phyloP scores from a whole-genome alignment of 2,888 invertebrate genomes.

The Sabatieria punctata region DNA sequence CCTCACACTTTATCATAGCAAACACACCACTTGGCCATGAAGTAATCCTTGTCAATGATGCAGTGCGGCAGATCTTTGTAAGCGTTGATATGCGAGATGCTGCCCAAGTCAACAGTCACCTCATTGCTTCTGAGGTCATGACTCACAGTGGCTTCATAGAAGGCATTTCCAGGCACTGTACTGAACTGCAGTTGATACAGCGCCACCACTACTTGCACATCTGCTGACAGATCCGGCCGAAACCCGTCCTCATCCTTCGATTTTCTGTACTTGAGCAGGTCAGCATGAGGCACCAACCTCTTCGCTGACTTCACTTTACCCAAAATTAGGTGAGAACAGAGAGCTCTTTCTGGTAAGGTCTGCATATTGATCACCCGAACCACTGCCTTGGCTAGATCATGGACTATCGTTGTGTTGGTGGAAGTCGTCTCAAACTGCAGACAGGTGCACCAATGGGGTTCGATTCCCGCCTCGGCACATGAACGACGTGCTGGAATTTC shows the following conservation, averaged over 20 bases:
- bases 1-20: too few species aligned
- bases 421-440: conserved; percentile 57
- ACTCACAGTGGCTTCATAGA: conserved; percentile 58
- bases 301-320: conserved; percentile 13
- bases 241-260: conserved; percentile 64
- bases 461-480: conserved; percentile 70
- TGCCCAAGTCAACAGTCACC: too few species aligned
- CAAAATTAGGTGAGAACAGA: conserved; percentile 36
- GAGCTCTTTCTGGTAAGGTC: conserved; percentile 36
- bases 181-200: conserved; percentile 60
- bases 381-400: conserved; percentile 40
- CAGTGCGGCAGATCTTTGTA: too few species aligned
- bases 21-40: too few species aligned
- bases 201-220: too few species aligned
- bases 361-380: conserved; percentile 32
- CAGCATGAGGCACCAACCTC: conserved; percentile 46
- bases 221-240: conserved; percentile 59
- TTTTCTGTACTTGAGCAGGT: conserved; percentile 26
- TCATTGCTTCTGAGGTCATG: too few species aligned
- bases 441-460: conserved; percentile 90
- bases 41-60: too few species aligned
- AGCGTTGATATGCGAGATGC: too few species aligned
- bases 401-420: conserved; percentile 37
- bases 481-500: conserved; percentile 48
- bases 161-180: conserved; percentile 54